Evolutionary conservation across 2,797 vertebrate genomes (phyloP).

Genomic region (Channa striata): DNA sequence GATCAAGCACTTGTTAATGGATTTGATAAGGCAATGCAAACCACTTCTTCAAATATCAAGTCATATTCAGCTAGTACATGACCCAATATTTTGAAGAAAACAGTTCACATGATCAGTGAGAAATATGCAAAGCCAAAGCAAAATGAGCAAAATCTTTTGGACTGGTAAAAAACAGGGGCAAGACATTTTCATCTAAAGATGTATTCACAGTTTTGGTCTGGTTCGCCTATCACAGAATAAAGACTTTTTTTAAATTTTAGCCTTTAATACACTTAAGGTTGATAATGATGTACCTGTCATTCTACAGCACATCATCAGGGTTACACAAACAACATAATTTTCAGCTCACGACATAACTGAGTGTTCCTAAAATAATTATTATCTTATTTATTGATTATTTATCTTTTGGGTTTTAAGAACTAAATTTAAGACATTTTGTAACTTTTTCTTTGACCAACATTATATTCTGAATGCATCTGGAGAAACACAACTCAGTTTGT

Average conservation of each 20-base stretch:
- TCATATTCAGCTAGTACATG: neutral
- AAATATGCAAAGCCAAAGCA: neutral
- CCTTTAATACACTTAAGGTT: neutral
- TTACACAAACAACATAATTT: slow-evolving; percentile 1
- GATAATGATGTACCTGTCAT: neutral
- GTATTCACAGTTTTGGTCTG: neutral
- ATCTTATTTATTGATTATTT: too few relatives aligned
- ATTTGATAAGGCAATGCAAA: slow-evolving; percentile 6
- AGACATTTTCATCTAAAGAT: too few relatives aligned
- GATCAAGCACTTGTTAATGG: neutral
- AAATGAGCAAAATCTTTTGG: neutral
- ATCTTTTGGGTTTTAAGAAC: neutral
- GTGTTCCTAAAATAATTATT: neutral
- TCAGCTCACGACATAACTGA: neutral
- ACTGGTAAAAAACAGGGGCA: too few relatives aligned
- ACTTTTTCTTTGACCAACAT: neutral
- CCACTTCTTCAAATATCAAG: neutral
- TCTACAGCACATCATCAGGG: neutral
- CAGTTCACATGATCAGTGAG: slow-evolving; percentile 6
- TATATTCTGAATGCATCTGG: neutral
- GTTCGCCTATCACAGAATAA: neutral
- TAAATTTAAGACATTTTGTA: neutral
- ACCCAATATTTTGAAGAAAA: neutral
- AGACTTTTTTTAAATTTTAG: too few relatives aligned
- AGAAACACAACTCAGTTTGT: neutral